A percentile compares a stretch with the other conserved stretches of the same genome.
Evolutionary conservation across 2,797 vertebrate genomes (phyloP).

Genomic region (Ibycter americanus): DNA sequence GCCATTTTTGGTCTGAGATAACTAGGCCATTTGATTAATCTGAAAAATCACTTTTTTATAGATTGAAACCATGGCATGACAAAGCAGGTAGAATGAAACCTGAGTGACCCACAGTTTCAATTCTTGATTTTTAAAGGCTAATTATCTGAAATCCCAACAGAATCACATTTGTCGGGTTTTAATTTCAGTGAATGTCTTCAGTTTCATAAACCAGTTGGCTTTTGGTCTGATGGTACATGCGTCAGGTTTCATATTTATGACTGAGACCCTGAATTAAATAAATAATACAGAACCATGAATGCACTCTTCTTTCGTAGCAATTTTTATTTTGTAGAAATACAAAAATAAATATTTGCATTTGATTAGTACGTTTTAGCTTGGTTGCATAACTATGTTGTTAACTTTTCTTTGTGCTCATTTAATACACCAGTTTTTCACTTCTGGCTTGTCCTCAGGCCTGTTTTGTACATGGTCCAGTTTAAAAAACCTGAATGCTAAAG

Average conservation of each 20-base stretch:
- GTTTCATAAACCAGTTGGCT: background rate
- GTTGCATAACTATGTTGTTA: background rate
- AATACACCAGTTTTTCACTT: background rate
- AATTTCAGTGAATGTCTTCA: background rate
- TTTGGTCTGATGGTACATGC: background rate
- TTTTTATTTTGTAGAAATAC: background rate
- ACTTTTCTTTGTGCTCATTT: background rate
- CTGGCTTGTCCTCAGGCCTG: background rate
- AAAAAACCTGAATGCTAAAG: background rate
- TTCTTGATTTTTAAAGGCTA: background rate
- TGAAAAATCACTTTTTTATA: background rate
- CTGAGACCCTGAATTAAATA: background rate
- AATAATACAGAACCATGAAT: background rate
- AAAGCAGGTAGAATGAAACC: background rate
- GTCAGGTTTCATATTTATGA: background rate
- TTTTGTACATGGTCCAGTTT: background rate
- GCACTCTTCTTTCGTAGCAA: background rate
- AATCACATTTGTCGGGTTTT: background rate
- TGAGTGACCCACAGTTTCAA: background rate
- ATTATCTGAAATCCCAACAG: background rate
- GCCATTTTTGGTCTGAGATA: background rate
- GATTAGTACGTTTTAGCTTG: background rate
- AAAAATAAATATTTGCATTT: background rate
- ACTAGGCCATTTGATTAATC: fast-evolving
- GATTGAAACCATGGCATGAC: background rate